phyloP scores from a whole-genome alignment of 2,113 vertebrate genomes.

The Pseudorhombus dupliciocellatus region DNA sequence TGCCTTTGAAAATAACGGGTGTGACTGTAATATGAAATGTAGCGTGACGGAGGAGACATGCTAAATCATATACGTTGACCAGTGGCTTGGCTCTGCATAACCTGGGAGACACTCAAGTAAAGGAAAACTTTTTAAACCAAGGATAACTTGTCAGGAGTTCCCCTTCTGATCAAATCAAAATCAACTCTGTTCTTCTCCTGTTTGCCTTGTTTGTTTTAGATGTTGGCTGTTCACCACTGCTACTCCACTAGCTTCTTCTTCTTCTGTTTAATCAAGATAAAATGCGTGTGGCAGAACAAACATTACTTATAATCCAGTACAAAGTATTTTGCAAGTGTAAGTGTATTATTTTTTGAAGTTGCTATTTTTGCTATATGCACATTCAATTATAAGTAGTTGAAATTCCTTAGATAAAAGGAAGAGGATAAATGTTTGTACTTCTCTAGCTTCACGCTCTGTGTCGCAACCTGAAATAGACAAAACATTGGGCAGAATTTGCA shows the following conservation, averaged over 20 bases:
- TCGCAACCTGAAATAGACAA: slow-evolving; percentile 65
- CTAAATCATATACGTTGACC: slow-evolving; percentile 29
- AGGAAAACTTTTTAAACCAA: neutral
- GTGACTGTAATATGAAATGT: slow-evolving; percentile 59
- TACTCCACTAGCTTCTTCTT: neutral
- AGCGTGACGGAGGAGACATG: slow-evolving; percentile 38
- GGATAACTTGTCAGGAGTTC: neutral
- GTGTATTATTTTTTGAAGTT: neutral
- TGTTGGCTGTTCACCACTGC: neutral
- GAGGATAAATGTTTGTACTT: slow-evolving; percentile 33
- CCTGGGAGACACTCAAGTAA: neutral
- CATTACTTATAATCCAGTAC: neutral
- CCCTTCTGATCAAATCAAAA: neutral
- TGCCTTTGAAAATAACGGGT: slow-evolving; percentile 49
- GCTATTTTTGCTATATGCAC: neutral
- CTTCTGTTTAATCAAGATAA: neutral
- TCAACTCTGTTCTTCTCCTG: neutral
- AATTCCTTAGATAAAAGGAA: slow-evolving; percentile 21
- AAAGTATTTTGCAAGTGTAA: neutral
- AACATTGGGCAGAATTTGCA: slow-evolving; percentile 48
- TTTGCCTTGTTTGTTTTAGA: neutral
- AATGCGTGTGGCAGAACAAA: neutral
- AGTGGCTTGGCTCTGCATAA: neutral
- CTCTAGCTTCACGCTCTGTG: slow-evolving; percentile 35
- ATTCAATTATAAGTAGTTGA: slow-evolving; percentile 7